Conservation (phyloP, 30 jellyfish, hydroid and myxozoan genomes). For the Cassiopea andromeda region DNA sequence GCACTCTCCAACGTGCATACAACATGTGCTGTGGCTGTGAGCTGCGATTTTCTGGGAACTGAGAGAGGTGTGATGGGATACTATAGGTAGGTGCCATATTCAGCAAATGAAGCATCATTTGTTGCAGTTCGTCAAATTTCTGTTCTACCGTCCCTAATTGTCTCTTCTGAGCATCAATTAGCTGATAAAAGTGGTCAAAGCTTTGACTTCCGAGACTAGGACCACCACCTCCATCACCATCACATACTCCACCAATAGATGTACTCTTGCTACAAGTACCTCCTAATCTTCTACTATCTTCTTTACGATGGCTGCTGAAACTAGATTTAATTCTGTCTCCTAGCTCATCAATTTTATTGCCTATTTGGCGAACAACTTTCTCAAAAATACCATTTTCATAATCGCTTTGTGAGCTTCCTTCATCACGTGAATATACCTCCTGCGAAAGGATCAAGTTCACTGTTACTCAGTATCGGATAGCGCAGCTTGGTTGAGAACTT, state of each 20-base stretch:
- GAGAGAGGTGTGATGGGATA: conserved; percentile 20
- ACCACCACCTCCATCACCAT: conserved; percentile 79
- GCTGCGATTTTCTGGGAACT: conserved; percentile 7
- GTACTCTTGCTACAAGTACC: conserved; percentile 46
- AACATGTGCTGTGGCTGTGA: background rate
- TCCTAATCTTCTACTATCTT: conserved; percentile 41
- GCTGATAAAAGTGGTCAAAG: conserved; percentile 12
- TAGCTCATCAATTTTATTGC: conserved; percentile 86
- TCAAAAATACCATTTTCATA: conserved; percentile 98
- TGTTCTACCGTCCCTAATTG: conserved; percentile 50
- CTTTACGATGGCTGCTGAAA: conserved; percentile 7
- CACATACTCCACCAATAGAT: conserved; percentile 51
- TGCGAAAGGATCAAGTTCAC: conserved; percentile 6
- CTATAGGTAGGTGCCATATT: conserved; percentile 43
- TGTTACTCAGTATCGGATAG: background rate
- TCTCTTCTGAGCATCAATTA: conserved; percentile 66
- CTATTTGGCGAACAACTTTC: conserved; percentile 87
- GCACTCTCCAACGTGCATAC: background rate
- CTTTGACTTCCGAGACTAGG: conserved; percentile 44
- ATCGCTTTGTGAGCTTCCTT: conserved; percentile 97
- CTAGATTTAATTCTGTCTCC: conserved; percentile 75
- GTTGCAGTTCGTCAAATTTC: conserved; percentile 77
- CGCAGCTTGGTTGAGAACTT: no score
- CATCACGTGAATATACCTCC: conserved; percentile 99
- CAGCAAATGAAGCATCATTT: conserved; percentile 42